Percentiles rank a stretch among this genome's conserved stretches.
Conservation (phyloP, 1,140 invertebrate species). For the Kradibia gibbosae region DNA sequence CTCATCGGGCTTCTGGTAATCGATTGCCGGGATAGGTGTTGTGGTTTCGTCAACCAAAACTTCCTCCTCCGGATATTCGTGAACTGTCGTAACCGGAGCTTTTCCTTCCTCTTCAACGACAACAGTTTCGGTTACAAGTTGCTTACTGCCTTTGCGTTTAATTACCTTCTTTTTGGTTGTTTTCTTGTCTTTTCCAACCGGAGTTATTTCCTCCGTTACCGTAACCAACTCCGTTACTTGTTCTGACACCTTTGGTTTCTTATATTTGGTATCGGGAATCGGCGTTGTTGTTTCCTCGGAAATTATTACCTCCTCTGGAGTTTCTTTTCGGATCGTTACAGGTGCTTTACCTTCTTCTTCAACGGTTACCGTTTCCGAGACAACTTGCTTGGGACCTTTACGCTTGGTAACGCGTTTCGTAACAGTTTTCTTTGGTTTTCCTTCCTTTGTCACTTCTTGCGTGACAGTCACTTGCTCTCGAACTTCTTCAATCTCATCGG, state of each 20-base stretch:
- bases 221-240: constrained; percentile 42
- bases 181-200: constrained; percentile 46
- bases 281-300: constrained; percentile 47
- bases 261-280: constrained; percentile 32
- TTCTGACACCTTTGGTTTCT: constrained; percentile 23
- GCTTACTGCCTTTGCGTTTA: constrained; percentile 59
- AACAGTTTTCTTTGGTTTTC: constrained; percentile 46
- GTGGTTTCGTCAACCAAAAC: constrained; percentile 50
- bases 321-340: constrained; percentile 58
- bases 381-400: constrained; percentile 67
- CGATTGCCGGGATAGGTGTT: background rate
- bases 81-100: constrained; percentile 52
- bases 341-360: constrained; percentile 70
- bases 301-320: constrained; percentile 55
- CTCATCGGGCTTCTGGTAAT: constrained; percentile 15
- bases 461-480: constrained; percentile 43
- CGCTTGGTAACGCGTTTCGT: constrained; percentile 54
- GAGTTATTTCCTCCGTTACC: constrained; percentile 48
- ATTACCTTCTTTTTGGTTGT: constrained; percentile 60
- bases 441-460: background rate
- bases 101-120: constrained; percentile 64
- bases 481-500: constrained; percentile 37
- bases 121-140: constrained; percentile 70
- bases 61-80: constrained; percentile 53
- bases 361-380: constrained; percentile 70